Conservation (phyloP, 2,797 vertebrate genomes). For the Onychomys arenicola region DNA sequence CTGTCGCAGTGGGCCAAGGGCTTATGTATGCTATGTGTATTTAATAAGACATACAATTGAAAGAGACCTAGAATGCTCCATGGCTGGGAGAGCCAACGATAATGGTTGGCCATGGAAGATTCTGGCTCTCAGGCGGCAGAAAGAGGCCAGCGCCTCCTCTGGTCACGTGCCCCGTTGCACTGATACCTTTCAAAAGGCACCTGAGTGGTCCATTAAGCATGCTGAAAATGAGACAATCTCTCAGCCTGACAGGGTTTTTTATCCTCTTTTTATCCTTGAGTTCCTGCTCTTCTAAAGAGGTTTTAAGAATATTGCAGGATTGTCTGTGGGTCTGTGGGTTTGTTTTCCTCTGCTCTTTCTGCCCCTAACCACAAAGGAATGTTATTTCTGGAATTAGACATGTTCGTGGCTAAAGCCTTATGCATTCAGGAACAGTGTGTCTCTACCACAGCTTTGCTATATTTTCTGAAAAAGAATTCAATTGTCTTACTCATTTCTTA, state of each 20-base stretch:
- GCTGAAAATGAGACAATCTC: slow-evolving; percentile 57
- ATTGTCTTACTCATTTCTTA: not conserved
- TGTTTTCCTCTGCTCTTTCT: not conserved
- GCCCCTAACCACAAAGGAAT: not conserved
- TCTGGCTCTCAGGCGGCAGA: not conserved
- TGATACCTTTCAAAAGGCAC: slow-evolving; percentile 25
- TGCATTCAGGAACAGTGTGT: fast-evolving
- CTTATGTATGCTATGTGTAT: not conserved
- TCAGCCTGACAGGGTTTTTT: slow-evolving; percentile 29
- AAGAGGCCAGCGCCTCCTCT: not conserved
- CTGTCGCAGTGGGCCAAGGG: not conserved
- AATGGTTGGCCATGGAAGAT: not conserved
- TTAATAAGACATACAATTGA: not conserved
- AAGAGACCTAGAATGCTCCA: not conserved
- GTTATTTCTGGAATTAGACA: not conserved
- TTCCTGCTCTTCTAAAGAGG: not conserved
- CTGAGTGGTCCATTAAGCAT: slow-evolving; percentile 66
- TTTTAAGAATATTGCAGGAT: not conserved
- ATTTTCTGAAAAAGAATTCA: not conserved
- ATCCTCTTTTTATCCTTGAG: slow-evolving; percentile 7
- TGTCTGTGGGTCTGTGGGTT: not conserved
- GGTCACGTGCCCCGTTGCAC: not conserved
- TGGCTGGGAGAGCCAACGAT: not conserved
- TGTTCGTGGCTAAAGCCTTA: not conserved
- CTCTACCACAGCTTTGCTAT: not conserved